Conservation (phyloP, 2,888 invertebrate genomes). For the Nomada flava region DNA sequence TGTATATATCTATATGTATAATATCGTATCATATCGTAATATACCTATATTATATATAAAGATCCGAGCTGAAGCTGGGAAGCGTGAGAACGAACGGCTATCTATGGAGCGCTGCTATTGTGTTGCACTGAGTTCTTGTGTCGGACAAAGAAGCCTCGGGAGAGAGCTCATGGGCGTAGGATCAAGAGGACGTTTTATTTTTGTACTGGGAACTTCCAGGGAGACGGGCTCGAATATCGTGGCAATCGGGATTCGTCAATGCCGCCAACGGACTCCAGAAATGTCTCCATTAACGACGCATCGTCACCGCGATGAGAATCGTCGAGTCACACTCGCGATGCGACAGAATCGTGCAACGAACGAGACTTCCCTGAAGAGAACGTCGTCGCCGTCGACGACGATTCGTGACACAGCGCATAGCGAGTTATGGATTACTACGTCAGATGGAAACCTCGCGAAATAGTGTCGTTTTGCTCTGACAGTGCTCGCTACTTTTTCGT, state of each 20-base stretch:
- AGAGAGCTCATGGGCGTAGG: slow-evolving; percentile 58
- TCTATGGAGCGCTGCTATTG: slow-evolving; percentile 81
- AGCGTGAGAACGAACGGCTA: slow-evolving; percentile 80
- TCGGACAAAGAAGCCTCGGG: slow-evolving; percentile 72
- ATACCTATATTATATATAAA: slow-evolving; percentile 63
- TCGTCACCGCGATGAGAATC: slow-evolving; percentile 33
- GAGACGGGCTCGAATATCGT: slow-evolving; percentile 35
- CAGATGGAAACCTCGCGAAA: not conserved
- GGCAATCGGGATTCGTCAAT: slow-evolving; percentile 54
- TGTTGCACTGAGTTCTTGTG: slow-evolving; percentile 77
- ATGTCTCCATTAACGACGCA: slow-evolving; percentile 47
- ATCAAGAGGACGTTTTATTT: slow-evolving; percentile 49
- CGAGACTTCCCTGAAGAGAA: not conserved
- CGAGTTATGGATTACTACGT: slow-evolving; percentile 17
- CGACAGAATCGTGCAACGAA: slow-evolving; percentile 7
- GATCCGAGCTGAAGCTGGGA: slow-evolving; percentile 78
- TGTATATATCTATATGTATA: slow-evolving; percentile 29
- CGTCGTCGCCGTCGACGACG: slow-evolving; percentile 7
- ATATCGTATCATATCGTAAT: slow-evolving; percentile 50
- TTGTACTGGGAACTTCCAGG: slow-evolving; percentile 14
- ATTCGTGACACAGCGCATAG: not conserved
- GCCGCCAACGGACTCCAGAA: slow-evolving; percentile 39
- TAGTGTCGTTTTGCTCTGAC: not conserved
- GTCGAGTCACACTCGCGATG: slow-evolving; percentile 4
- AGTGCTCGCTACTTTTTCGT: not conserved